Evolutionary conservation across 1,140 invertebrate species (phyloP), one percentile per base, ranked within the genome.

Genomic region (Pantala flavescens): DNA sequence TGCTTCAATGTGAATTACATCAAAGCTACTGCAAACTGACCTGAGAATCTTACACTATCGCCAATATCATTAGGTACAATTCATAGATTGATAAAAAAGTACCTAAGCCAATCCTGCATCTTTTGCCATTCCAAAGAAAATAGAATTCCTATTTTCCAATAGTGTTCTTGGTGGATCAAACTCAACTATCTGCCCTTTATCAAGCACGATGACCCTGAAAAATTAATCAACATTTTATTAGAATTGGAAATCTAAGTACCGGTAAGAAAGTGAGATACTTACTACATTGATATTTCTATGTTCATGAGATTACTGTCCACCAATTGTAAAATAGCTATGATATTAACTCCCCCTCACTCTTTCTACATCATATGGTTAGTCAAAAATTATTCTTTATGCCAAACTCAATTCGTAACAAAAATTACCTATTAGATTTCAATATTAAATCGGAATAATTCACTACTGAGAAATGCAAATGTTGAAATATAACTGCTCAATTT

Each of bases 51-150:
- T 1, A 16, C 12, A 14, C 49, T 3, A 19, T 16, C 14, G 12
- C 16, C 49, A 16, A 63, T 63, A 12, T 16, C n/a, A 63, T 3
- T 12, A 63, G 14, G n/a, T 16, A 5, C n/a, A 63, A 11, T 19
- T 1, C 1, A 63, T 63, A 12, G 49, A 63, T 19, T 16, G 49
- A 36, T 9, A 7, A 63, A 1, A 3, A 63, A 63, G n/a, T 63
- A 19, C n/a, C 12, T 21, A 63, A 63, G n/a, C 49, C 14, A 63
- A 12, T 63, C 93, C 93, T 74, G 96, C 95, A 84, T 97, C 94
- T 82, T 93, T 94, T 43, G 95, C 96, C 94, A 98, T 95, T 78
- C 90, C 86, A 82, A 95, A 93, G 84, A 98, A 98, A 77, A 94
- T 86, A 43, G 92, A 92, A 74, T 88, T 86, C 76, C 88, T 88